Base-by-base conservation (phyloP, 2,113 vertebrate species). In the Lamprologus lemairii region DNA sequence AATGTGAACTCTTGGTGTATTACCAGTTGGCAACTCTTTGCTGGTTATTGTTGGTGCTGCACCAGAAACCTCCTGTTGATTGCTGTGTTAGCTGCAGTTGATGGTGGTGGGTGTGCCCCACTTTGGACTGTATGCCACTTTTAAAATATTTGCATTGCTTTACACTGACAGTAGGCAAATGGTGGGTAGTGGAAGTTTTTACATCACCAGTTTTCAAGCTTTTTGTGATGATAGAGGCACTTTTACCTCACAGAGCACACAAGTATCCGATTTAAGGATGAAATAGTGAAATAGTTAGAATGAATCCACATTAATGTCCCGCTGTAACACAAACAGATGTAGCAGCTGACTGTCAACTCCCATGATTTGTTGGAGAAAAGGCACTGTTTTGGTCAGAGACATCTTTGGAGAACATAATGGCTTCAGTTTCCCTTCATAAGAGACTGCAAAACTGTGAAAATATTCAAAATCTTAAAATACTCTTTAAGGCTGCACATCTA, bases 181-280 rank as follows among this genome's bases (percentile, higher is more conserved):
- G 6, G 71, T 75, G 42, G 40, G 9, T 47, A 19, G 7, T 17
- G 6, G 14, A 75, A 7, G 42, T 47, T 28, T 75, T 75, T 31
- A 19, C 23, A 47, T 47, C 14, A 28, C 6, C 42, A 11, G 71
- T 0, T 75, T 49, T 47, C 23, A 75, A 75, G 71, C 42, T 28
- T 31, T 28, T 49, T 3, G 7, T 75, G 23, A 75, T 3, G 7
- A 75, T 75, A 49, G 71, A 47, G 23, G 71, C 9, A 19, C 42
- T 75, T 75, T 31, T 47, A 73, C 21, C 40, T 75, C 68, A 73
- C n/a, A n/a, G n/a, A n/a, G n/a, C n/a, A n/a, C n/a, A n/a, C 21
- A 6, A 75, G 40, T 75, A 75, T 75, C 68, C 1, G 0, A 75
- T 47, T 19, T 47, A 47, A 45, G 42, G 40, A 75, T 47, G 60